Conservation (phyloP, 2,113 vertebrate genomes). For the Eurypyga helias region DNA sequence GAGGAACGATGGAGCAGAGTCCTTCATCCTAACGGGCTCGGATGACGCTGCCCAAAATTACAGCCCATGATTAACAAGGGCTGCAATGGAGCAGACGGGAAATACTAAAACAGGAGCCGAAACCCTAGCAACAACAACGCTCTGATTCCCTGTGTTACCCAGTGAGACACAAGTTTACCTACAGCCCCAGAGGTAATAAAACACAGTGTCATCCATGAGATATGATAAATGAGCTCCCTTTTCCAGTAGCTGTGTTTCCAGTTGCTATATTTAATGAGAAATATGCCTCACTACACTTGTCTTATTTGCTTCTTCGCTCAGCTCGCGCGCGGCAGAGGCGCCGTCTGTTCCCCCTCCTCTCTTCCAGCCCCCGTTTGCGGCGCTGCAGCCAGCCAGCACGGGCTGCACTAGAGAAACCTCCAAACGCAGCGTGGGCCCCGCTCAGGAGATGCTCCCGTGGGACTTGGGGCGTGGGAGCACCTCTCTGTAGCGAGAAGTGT, state of each 20-base stretch:
- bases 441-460: not conserved
- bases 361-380: not conserved
- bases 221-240: slow-evolving; percentile 25
- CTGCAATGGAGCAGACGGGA: not conserved
- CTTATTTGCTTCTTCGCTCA: not conserved
- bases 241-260: not conserved
- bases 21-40: rapidly evolving
- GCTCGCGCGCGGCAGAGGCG: rapidly evolving
- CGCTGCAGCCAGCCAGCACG: rapidly evolving
- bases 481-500: not conserved
- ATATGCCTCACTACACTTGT: not conserved
- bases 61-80: not conserved
- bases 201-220: not conserved
- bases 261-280: slow-evolving; percentile 22
- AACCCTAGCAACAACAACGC: not conserved
- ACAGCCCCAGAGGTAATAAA: slow-evolving; percentile 21
- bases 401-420: not conserved
- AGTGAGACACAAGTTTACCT: not conserved
- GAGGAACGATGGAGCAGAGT: rapidly evolving
- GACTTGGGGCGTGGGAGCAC: not conserved
- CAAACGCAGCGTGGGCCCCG: not conserved
- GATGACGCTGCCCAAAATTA: rapidly evolving
- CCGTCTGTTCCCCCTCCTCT: not conserved
- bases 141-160: not conserved
- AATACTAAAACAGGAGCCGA: not conserved